These are phyloP conservation scores for Araneus ventricosus DNA, from an alignment of 1,140 invertebrate genomes.

Conservation along the genomic window DNA sequence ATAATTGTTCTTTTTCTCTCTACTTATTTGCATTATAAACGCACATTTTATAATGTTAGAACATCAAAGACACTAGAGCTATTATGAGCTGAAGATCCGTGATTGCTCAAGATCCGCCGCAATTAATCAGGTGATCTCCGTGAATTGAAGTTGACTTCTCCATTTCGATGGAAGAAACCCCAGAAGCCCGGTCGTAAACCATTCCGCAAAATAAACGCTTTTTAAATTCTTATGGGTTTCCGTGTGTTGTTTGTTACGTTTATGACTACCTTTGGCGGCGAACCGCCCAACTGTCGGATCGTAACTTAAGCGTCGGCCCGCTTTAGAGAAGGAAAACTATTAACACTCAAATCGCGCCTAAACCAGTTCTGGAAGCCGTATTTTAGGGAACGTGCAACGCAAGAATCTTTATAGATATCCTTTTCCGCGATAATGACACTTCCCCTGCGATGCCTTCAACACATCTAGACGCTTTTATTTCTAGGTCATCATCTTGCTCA, in stretches of 20 bases:
- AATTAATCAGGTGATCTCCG: background rate
- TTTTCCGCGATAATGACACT: slow-evolving; percentile 67
- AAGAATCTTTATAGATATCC: slow-evolving; percentile 69
- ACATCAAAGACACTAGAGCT: no score
- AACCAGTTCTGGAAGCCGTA: slow-evolving; percentile 66
- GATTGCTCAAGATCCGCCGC: background rate
- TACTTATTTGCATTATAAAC: no score
- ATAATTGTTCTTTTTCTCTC: no score
- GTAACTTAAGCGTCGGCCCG: slow-evolving; percentile 28
- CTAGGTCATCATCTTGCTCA: background rate
- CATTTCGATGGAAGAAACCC: background rate
- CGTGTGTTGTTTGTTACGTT: slow-evolving; percentile 15
- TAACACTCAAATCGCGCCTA: slow-evolving; percentile 68
- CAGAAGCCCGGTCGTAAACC: slow-evolving; percentile 8
- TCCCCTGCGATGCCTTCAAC: slow-evolving; percentile 19
- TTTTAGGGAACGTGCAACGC: slow-evolving; percentile 53
- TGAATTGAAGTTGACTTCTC: background rate
- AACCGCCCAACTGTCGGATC: background rate
- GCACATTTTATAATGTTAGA: no score
- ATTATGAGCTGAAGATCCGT: background rate
- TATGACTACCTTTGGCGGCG: slow-evolving; percentile 18
- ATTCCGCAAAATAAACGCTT: slow-evolving; percentile 22
- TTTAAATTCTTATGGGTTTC: slow-evolving; percentile 32
- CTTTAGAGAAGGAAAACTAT: slow-evolving; percentile 53
- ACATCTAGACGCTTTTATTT: background rate